Evolutionary conservation across 64 coral and sea anemone species (phyloP), one percentile per base, ranked within the genome.

Genomic region (Pocillopora damicornis): DNA sequence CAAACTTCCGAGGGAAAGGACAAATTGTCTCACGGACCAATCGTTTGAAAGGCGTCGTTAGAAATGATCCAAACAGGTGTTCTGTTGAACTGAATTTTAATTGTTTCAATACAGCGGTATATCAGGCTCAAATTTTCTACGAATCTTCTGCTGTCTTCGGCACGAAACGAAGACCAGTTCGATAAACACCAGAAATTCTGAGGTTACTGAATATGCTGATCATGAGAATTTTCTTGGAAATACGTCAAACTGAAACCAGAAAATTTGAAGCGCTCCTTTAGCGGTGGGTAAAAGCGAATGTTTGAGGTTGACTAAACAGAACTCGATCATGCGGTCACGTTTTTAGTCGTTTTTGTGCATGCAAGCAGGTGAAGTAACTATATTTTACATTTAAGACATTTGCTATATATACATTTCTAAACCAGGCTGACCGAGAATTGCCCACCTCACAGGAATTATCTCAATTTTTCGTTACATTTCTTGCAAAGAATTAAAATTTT

Each of bases 21-120:
- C 11, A 37, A 13, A 58, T 17, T 17, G 1, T 73, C 58, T 65
- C 38, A n/a, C 37, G 57, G 71, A 42, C 81, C 81, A 85, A 85
- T 85, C 45, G 65, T 15, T 73, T 56, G 1, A 57, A 37, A 22
- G 38, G 36, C 67, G 0, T 71, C 11, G 20, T 63, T 18, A 85
- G n/a, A 63, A 58, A 85, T 22, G 68, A 9, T 68, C 37, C 14
- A 58, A 30, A 85, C 81, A 85, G 81, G 81, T 85, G 81, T 56
- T 57, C n/a, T 71, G 0, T 8, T n/a, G 25, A 34, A 85, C 58
- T 58, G 63, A 20, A 71, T 85, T 72, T 71, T 73, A 85, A 83
- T 68, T 68, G 36, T 73, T 85, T 72, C 20, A 57, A 17, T 10
- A 85, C 64, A 51, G n/a, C 15, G 81, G 37, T 11, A 22, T n/a